Evolutionary conservation across 2,888 invertebrate genomes (phyloP), one percentile per base, ranked within the genome.

Genomic region (Drosophila nr. perissopoda): DNA sequence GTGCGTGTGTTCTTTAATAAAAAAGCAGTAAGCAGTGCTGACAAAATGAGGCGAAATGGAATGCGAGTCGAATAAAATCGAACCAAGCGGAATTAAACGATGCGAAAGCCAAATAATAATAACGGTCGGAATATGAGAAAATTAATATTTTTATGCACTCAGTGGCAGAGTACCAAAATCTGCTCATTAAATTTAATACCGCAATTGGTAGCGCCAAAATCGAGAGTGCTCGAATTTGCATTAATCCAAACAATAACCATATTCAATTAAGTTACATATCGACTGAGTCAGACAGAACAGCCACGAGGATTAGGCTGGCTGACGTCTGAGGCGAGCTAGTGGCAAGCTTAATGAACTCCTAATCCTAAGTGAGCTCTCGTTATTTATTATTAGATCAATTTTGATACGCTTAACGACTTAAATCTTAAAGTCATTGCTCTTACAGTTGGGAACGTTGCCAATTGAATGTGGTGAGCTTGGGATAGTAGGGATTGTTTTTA

Each of bases 121-220:
- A 84, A 82, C 67, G 73, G 49, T 63, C 73, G 71, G 73, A 71
- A 82, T 82, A 84, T 87, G 87, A 66, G 73, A 78, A 82, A 84
- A 85, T 85, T 85, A 87, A 85, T 85, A 79, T 76, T 84, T 73
- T 66, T 60, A 60, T 68, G 65, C 64, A 36, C 38, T 58, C 51
- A 11, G n/a, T 61, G 73, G 71, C 67, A 45, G 40, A 38, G 53
- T 58, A 59, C 62, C 63, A 57, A 74, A 70, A 78, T 62, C 54
- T 64, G 48, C 62, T 62, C 78, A 74, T 78, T 74, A 71, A 78
- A 74, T 78, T 78, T 78, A 75, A 78, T 58, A 53, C 40, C 63
- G 29, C 54, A 62, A 70, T 78, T 78, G 61, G 68, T 29, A 73
- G 21, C 25, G 64, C 31, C 69, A 51, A 69, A 45, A 66, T 69